Conservation (phyloP, 2,888 invertebrate species). For the Tetramorium bicarinatum region DNA sequence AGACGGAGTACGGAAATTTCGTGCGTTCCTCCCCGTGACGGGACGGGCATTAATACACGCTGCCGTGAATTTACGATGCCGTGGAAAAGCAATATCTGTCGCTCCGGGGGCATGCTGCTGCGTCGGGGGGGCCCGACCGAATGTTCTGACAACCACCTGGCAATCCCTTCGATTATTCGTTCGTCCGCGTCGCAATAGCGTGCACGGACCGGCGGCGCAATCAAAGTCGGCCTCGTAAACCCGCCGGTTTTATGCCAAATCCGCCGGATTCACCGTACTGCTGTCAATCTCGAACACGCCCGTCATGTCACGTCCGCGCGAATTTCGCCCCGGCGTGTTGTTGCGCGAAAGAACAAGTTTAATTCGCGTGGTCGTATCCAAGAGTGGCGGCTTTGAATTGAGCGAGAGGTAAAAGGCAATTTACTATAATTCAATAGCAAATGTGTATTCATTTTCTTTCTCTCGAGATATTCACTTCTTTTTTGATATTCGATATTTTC, state of each 20-base stretch:
- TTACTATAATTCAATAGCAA: neutral
- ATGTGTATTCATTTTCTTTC: neutral
- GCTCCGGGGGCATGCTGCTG: conserved; percentile 48
- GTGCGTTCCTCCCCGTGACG: conserved; percentile 62
- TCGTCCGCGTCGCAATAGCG: conserved; percentile 46
- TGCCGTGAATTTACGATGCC: conserved; percentile 67
- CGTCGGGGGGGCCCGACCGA: conserved; percentile 52
- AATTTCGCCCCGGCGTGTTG: conserved; percentile 11
- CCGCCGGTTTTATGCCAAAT: conserved; percentile 51
- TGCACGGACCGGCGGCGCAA: conserved; percentile 51
- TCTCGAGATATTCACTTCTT: neutral
- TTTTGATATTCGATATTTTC: too few species aligned
- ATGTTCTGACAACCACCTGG: conserved; percentile 62
- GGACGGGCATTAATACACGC: conserved; percentile 62
- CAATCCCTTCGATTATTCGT: conserved; percentile 71
- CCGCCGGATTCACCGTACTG: conserved; percentile 35
- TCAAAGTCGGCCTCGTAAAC: conserved; percentile 62
- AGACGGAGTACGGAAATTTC: conserved; percentile 60
- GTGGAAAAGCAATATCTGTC: conserved; percentile 72
- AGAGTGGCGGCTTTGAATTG: neutral
- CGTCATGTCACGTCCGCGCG: conserved; percentile 28
- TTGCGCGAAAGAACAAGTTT: conserved; percentile 32
- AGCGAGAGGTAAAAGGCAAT: neutral
- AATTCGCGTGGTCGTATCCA: neutral
- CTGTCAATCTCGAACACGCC: conserved; percentile 42